phyloP scores from a whole-genome alignment of 2,113 vertebrate genomes.

The Cyprinus carpio region DNA sequence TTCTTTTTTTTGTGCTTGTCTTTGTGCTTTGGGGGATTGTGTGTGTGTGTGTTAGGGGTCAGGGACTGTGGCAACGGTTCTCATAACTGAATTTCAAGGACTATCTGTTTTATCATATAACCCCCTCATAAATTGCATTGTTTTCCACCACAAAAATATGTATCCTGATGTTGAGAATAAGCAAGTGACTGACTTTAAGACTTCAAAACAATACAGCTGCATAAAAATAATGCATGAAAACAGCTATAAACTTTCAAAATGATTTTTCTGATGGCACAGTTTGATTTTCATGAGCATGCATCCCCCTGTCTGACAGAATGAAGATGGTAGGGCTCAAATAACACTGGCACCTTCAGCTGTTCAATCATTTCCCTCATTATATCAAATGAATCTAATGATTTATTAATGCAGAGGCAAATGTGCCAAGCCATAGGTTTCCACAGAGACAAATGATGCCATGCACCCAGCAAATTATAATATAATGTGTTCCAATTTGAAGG shows the following conservation, averaged over 20 bases:
- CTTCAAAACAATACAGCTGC: neutral
- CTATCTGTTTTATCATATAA: constrained; percentile 8
- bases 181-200: constrained; percentile 23
- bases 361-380: constrained; percentile 51
- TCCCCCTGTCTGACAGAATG: neutral
- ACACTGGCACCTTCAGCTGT: constrained; percentile 6
- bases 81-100: neutral
- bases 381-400: constrained; percentile 53
- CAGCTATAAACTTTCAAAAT: constrained; percentile 14
- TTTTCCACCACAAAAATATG: constrained; percentile 41
- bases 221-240: constrained; percentile 34
- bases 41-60: constrained; percentile 31
- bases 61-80: neutral
- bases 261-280: constrained; percentile 1
- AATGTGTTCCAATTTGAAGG: constrained; percentile 50
- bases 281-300: constrained; percentile 3
- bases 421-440: constrained; percentile 48
- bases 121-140: constrained; percentile 5
- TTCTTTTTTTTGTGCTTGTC: constrained; percentile 40
- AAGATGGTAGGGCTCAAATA: constrained; percentile 24
- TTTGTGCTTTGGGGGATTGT: neutral
- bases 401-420: constrained; percentile 45
- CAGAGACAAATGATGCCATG: constrained; percentile 57
- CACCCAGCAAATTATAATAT: constrained; percentile 51
- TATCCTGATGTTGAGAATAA: constrained; percentile 5